These are phyloP conservation scores for Picathartes gymnocephalus DNA, from an alignment of 2,113 vertebrate genomes.

Conservation along the genomic window DNA sequence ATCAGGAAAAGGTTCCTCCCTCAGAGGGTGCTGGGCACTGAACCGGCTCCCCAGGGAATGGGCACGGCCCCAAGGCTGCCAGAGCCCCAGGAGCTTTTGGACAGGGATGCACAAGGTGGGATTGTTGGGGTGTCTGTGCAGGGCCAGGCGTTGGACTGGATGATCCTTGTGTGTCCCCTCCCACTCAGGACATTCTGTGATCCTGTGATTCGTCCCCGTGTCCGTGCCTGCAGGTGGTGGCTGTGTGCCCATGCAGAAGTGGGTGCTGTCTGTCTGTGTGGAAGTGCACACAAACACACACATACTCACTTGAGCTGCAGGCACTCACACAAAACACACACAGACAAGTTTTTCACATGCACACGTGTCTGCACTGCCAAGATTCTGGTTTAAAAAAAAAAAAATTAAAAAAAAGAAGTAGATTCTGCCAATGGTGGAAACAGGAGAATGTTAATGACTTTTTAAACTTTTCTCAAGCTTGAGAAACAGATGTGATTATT, in stretches of 20 bases:
- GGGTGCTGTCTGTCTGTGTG: no score
- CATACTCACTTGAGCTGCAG: accelerated
- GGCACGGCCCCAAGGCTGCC: not conserved
- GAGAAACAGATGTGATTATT: slow-evolving; percentile 70
- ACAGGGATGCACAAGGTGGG: accelerated
- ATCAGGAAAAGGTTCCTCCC: not conserved
- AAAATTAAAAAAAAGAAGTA: not conserved
- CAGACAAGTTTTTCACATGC: not conserved
- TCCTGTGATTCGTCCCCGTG: accelerated
- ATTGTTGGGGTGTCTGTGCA: not conserved
- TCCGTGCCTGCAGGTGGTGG: not conserved
- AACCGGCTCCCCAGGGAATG: not conserved
- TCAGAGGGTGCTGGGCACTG: not conserved
- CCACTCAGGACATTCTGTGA: not conserved
- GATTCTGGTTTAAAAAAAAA: not conserved
- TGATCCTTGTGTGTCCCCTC: not conserved
- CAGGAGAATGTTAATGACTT: slow-evolving; percentile 53
- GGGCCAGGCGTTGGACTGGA: not conserved
- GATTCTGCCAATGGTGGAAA: slow-evolving; percentile 35
- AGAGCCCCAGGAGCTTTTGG: accelerated
- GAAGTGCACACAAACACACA: accelerated
- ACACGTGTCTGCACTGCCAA: not conserved
- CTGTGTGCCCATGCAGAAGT: not conserved
- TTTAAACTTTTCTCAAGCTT: slow-evolving; percentile 69
- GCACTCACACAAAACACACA: not conserved